Base-by-base conservation (phyloP, 2,888 invertebrate species). In the Limenitis camilla region DNA sequence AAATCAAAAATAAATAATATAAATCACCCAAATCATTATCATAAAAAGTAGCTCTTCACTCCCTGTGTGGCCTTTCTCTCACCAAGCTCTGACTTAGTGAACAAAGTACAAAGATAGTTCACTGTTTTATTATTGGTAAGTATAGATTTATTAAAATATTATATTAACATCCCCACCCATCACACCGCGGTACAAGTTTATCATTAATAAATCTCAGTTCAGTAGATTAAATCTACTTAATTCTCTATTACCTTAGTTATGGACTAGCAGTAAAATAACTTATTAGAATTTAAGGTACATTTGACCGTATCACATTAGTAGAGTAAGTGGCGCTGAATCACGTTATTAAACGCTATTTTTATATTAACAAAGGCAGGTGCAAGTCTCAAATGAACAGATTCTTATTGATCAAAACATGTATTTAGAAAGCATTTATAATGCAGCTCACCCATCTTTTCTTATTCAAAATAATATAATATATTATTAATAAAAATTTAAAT, bases 191-290 rank as follows among this genome's bases (percentile, higher is more conserved):
- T 79, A 76, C 70, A 58, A 72, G 66, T 73, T 63, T 62, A 66
- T 68, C 65, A 66, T 69, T 35, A 44, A 52, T 48, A 49, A 48
- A 54, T 38, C 53, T 53, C 46, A 36, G 19, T 43, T 52, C 43
- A 36, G 84, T 85, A 84, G 84, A 83, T 85, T 58, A 75, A 78
- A 84, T 84, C 83, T 85, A 84, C 82, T 68, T 64, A 71, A 71
- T 71, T 65, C 65, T 72, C 66, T 68, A 71, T 67, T 69, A 67
- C 67, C 63, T 72, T 71, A 72, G 68, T 65, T 68, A 59, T 60
- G 67, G 69, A 76, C 68, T 73, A 73, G 68, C 69, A 71, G 65
- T 69, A 62, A 71, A 71, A 69, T 75, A 68, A 69, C 62, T 63
- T 69, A 65, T 67, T 79, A 80, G 75, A 65, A 68, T 74, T 40